Conservation (phyloP, 2,888 invertebrate species). For the Lagria hirta region DNA sequence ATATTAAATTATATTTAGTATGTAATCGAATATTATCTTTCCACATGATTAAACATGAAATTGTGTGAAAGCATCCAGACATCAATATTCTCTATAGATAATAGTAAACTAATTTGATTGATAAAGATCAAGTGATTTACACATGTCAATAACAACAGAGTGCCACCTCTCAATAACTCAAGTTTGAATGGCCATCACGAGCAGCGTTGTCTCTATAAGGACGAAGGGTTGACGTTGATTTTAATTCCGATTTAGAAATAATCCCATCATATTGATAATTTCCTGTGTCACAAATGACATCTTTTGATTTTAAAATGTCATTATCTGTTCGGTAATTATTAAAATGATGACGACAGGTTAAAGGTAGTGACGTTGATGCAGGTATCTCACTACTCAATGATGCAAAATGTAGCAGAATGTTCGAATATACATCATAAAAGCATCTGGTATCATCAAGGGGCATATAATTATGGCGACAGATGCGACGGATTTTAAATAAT, state of each 20-base stretch:
- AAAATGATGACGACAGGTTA: constrained; percentile 12
- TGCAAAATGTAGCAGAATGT: constrained; percentile 1
- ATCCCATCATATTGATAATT: constrained; percentile 28
- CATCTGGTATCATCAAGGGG: constrained; percentile 23
- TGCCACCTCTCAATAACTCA: constrained; percentile 24
- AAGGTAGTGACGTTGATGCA: constrained; percentile 15
- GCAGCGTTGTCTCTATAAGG: constrained; percentile 17
- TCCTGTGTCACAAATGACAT: constrained; percentile 24
- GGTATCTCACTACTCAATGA: no score
- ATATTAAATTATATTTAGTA: no score
- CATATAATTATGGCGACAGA: constrained; percentile 28
- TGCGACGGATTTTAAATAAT: constrained; percentile 26
- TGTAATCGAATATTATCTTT: no score
- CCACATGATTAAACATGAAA: no score
- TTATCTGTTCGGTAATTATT: constrained; percentile 21
- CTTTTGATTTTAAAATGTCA: constrained; percentile 22
- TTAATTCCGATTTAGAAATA: constrained; percentile 21
- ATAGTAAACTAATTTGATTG: constrained; percentile 22
- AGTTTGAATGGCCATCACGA: constrained; percentile 27
- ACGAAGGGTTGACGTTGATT: constrained; percentile 17
- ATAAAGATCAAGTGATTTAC: constrained; percentile 35
- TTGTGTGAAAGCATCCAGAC: no score
- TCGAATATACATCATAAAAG: constrained; percentile 4
- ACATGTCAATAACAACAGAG: constrained; percentile 33
- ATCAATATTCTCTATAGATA: background rate